A percentile compares a stretch with the other conserved stretches of the same genome.
Conservation (phyloP, 2,888 invertebrate species). For the Bimastos eiseni region DNA sequence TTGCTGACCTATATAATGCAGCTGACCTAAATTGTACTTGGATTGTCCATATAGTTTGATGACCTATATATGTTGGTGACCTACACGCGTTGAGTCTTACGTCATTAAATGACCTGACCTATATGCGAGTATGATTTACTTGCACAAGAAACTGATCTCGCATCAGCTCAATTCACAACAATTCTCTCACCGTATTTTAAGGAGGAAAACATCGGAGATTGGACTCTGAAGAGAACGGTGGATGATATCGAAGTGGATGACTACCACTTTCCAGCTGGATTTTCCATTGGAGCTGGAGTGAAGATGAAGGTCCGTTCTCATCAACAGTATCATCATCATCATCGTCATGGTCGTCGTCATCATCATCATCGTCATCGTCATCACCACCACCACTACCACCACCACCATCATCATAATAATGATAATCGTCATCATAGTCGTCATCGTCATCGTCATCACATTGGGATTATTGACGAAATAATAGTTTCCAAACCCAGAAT, state of each 20-base stretch:
- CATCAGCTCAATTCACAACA: too few species aligned
- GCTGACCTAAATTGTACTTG: too few species aligned
- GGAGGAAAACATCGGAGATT: slow-evolving; percentile 34
- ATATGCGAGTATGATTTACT: neutral
- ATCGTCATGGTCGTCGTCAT: neutral
- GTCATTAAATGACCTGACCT: too few species aligned
- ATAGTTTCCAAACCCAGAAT: too few species aligned
- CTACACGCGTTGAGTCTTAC: too few species aligned
- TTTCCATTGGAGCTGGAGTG: slow-evolving; percentile 29
- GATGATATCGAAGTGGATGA: slow-evolving; percentile 32
- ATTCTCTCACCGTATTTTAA: neutral
- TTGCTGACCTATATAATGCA: too few species aligned
- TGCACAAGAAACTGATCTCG: neutral
- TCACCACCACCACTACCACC: neutral
- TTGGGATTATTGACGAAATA: too few species aligned
- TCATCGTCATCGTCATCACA: neutral
- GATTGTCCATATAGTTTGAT: too few species aligned
- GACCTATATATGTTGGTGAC: too few species aligned
- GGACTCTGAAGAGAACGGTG: slow-evolving; percentile 33
- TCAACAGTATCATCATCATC: neutral
- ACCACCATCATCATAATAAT: neutral
- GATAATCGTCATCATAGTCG: neutral
- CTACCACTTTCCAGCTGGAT: slow-evolving; percentile 16
- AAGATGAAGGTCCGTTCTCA: slow-evolving; percentile 35
- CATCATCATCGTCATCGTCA: neutral